Percentiles rank a stretch among this genome's conserved stretches.
Evolutionary conservation across 2,797 vertebrate species (phyloP).

Genomic region (Xyrichtys novacula): DNA sequence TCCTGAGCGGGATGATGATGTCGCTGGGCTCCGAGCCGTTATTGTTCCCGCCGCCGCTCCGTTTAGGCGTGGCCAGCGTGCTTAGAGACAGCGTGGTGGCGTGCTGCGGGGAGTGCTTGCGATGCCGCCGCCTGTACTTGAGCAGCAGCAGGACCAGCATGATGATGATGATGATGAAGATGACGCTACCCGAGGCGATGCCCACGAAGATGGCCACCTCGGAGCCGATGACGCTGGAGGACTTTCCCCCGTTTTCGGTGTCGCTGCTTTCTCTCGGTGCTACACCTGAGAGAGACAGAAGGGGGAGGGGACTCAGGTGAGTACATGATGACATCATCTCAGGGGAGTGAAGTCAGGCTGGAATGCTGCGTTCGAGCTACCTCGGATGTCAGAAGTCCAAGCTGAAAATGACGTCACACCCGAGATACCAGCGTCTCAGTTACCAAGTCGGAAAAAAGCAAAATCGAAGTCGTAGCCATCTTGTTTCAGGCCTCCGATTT

Average conservation of each 20-base stretch:
- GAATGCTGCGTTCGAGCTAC: too few species aligned
- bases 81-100: constrained; percentile 94
- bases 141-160: constrained; percentile 97
- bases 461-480: too few species aligned
- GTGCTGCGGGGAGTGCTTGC: constrained; percentile 97
- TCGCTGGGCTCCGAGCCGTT: constrained; percentile 98
- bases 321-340: not conserved
- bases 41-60: constrained; percentile 90
- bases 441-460: too few species aligned
- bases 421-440: too few species aligned
- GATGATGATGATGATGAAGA: constrained; percentile 98
- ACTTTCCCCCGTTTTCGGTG: constrained; percentile 76
- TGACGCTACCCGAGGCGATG: constrained; percentile 97
- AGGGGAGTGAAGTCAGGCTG: too few species aligned
- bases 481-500: too few species aligned
- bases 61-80: constrained; percentile 97
- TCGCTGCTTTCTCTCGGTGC: constrained; percentile 56
- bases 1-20: constrained; percentile 99
- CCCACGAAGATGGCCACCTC: constrained; percentile 97
- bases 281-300: constrained; percentile 54
- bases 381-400: too few species aligned
- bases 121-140: constrained; percentile 95
- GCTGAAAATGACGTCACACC: too few species aligned
- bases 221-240: constrained; percentile 92
- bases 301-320: not conserved